Base-by-base conservation (phyloP, 1,140 invertebrate genomes). In the Tetramorium simillimum region DNA sequence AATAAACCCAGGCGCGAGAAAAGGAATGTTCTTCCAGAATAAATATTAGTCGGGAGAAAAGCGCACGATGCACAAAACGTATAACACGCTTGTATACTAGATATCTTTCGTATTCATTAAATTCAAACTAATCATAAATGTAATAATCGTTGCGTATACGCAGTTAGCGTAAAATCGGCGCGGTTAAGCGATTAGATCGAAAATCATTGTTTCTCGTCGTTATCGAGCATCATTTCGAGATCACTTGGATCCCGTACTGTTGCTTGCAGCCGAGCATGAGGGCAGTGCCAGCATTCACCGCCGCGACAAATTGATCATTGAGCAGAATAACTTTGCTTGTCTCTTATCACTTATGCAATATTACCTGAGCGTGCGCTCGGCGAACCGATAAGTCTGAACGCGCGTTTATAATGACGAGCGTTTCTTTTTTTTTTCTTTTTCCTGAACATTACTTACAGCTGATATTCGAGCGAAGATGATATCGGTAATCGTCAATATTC, bases 281-380 rank as follows among this genome's bases (percentile, higher is more conserved):
- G 56, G 77, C 53, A 70, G 33, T 49, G 16, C 43, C 9, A 62
- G 46, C 84, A 76, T 73, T 49, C 56, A 43, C 87, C 62, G 77
- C 72, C 69, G 85, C 75, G 91, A 92, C 90, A 93, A 93, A 92
- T 93, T 93, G 90, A 92, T 92, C 92, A 91, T 92, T 92, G 81
- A 90, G 85, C 88, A 86, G 86, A 93, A 90, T 91, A 93, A 90
- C 86, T 88, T 88, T 86, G 87, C 88, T 89, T 90, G 90, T 90
- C 89, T 81, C 82, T 81, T 12, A 63, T 85, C 63, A 53, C 86
- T 93, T 93, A 85, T 90, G 91, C 89, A 93, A 93, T 87, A n/a
- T 87, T 85, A 87, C 81, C 73, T 14, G 33, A 88, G 85, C 87
- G 82, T 86, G 86, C 85, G 90, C 85, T 91, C 90, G 80, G 67